Base-by-base conservation (phyloP, 2,113 vertebrate genomes). In the Syngnathoides biaculeatus region DNA sequence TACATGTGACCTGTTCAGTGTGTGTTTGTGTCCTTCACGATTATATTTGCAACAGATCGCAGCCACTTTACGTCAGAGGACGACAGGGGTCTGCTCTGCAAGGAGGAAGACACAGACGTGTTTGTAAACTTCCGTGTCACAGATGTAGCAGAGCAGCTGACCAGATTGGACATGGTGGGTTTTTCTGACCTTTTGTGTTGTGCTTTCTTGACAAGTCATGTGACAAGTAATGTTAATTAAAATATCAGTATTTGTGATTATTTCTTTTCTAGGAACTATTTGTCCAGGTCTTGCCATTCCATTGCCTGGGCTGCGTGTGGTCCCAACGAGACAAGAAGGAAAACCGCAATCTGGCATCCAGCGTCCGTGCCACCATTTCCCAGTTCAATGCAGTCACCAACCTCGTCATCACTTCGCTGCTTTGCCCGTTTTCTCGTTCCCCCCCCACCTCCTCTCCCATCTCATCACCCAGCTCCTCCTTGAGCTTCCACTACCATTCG, bases 271-370 rank as follows among this genome's bases (percentile, higher is more conserved):
- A 96, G 95, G 90, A 93, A 0, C 91, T 96, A 13, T 96, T 95
- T 66, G 79, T 85, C 0, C 88, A 73, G 11, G 92, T 93, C 60
- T 82, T 87, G 11, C 90, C 92, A 13, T 95, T 92, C 65, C 93
- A 96, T 70, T 96, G 95, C 77, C 86, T 95, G 64, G 95, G 95
- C 72, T 95, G 94, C 1, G 73, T 95, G 77, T 96, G 95, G 95
- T 96, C 95, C 1, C 95, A 95, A 65, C 88, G 95, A 0, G 95
- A 94, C 88, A 93, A 94, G 81, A 94, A 94, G 0, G 92, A 93
- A 69, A 92, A 92, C n/a, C 71, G 78, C 1, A 86, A 88, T 64
- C 53, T 89, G 24, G 90, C 92, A 0, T 89, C 94, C 0, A 93
- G 87, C 0, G 92, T 96, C 71, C 92, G 94, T 0, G 95, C 95